Conservation (phyloP, 2,113 vertebrate genomes). For the Laticauda laticaudata region DNA sequence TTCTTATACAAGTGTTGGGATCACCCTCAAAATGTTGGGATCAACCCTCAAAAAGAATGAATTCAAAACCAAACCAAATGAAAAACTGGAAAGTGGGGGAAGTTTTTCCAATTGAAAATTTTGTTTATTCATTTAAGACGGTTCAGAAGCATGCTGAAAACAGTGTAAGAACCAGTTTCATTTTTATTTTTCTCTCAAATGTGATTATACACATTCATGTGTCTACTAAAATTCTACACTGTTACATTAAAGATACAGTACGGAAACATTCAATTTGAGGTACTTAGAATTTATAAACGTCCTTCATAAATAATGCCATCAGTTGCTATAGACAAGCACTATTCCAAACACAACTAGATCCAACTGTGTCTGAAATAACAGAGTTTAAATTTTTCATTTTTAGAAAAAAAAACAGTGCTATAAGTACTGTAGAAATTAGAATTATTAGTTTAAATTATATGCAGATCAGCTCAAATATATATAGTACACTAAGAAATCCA, state of each 20-base stretch:
- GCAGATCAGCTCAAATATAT: slow-evolving; percentile 69
- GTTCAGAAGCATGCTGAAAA: slow-evolving; percentile 62
- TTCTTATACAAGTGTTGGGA: slow-evolving; percentile 35
- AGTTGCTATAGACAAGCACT: slow-evolving; percentile 70
- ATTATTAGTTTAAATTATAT: slow-evolving; percentile 68
- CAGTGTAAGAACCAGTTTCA: slow-evolving; percentile 73
- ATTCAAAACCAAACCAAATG: slow-evolving; percentile 23
- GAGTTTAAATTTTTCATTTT: slow-evolving; percentile 49
- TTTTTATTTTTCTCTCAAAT: slow-evolving; percentile 79
- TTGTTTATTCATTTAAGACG: slow-evolving; percentile 37
- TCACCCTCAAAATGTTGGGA: slow-evolving; percentile 16
- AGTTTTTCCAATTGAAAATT: neutral
- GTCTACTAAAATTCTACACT: slow-evolving; percentile 86
- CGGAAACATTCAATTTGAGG: slow-evolving; percentile 85
- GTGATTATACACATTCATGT: slow-evolving; percentile 89
- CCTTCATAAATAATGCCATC: slow-evolving; percentile 78
- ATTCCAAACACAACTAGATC: slow-evolving; percentile 55
- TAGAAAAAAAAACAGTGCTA: slow-evolving; percentile 69
- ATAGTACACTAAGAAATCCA: slow-evolving; percentile 65
- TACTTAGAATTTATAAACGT: slow-evolving; percentile 77
- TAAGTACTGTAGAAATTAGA: slow-evolving; percentile 70
- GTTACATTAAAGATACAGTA: slow-evolving; percentile 87
- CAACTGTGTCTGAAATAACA: slow-evolving; percentile 63
- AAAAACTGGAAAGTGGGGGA: neutral
- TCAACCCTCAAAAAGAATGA: neutral